phyloP scores from a whole-genome alignment of 1,140 invertebrate species.

The Yoshiicerus persimilis region DNA sequence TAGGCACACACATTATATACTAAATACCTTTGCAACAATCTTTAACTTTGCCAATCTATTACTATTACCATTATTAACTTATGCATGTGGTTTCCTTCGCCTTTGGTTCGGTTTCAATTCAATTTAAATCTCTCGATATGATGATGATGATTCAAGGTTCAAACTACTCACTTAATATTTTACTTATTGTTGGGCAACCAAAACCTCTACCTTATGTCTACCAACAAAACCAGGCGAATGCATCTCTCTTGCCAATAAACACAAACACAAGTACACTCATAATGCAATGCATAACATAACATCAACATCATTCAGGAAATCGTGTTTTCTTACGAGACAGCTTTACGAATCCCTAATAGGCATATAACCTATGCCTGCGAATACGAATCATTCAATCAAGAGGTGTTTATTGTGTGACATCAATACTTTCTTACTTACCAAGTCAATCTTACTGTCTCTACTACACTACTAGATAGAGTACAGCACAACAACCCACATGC shows the following conservation, averaged over 20 bases:
- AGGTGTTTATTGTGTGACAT: not conserved
- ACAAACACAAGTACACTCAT: not conserved
- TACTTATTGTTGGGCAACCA: not conserved
- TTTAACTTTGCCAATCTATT: not conserved
- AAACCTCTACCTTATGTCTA: not conserved
- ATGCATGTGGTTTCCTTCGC: too few species aligned
- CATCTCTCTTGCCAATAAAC: not conserved
- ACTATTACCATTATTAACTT: not conserved
- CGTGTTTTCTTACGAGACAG: not conserved
- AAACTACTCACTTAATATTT: constrained; percentile 14
- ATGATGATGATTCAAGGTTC: constrained; percentile 22
- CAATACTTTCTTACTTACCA: not conserved
- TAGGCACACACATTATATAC: too few species aligned
- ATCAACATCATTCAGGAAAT: not conserved
- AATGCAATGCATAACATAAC: not conserved
- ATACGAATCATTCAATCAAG: not conserved
- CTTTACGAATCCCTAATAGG: not conserved
- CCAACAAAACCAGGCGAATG: too few species aligned
- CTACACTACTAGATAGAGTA: too few species aligned
- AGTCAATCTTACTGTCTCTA: not conserved
- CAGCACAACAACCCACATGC: not conserved
- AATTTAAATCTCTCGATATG: constrained; percentile 7
- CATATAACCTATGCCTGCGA: not conserved
- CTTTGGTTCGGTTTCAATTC: constrained; percentile 6
- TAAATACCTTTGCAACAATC: not conserved